phyloP scores from a whole-genome alignment of 2,113 vertebrate genomes.

The Zosterops borbonicus region DNA sequence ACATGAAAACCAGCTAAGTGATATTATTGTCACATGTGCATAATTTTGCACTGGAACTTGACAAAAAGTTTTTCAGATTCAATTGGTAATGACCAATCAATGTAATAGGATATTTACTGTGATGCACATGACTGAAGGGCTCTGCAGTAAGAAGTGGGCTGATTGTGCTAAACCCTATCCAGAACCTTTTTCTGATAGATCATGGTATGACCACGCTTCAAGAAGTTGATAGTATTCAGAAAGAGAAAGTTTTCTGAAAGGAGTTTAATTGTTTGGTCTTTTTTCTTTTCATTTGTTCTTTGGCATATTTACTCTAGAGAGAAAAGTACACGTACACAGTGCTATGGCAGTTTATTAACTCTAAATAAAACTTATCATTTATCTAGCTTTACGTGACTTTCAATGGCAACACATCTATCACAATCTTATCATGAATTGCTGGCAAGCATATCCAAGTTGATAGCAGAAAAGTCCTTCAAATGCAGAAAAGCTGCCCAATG shows the following conservation, averaged over 20 bases:
- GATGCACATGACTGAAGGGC: slow-evolving; percentile 6
- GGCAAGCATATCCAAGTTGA: slow-evolving; percentile 5
- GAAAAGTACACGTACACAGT: not conserved
- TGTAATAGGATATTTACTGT: not conserved
- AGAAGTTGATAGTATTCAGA: slow-evolving; percentile 33
- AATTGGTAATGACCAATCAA: slow-evolving; percentile 1
- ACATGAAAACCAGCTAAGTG: not conserved
- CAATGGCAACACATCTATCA: slow-evolving; percentile 24
- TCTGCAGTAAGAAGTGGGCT: not conserved
- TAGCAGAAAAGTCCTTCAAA: slow-evolving; percentile 35
- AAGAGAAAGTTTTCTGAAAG: not conserved
- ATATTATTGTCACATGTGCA: not conserved
- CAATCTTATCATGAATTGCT: slow-evolving; percentile 19
- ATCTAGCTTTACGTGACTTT: slow-evolving; percentile 23
- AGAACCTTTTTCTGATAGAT: slow-evolving; percentile 14
- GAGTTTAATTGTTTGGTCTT: not conserved
- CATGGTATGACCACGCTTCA: not conserved
- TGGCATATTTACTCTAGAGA: slow-evolving; percentile 12
- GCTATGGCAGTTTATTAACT: slow-evolving; percentile 4
- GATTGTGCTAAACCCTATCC: slow-evolving; percentile 21
- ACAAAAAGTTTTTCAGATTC: not conserved
- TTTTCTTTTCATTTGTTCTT: not conserved
- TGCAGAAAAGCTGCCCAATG: not conserved
- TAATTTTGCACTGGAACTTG: not conserved
- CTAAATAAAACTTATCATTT: slow-evolving; percentile 55